Evolutionary conservation across 2,888 invertebrate species (phyloP).

Genomic region (Cactoblastis cactorum): DNA sequence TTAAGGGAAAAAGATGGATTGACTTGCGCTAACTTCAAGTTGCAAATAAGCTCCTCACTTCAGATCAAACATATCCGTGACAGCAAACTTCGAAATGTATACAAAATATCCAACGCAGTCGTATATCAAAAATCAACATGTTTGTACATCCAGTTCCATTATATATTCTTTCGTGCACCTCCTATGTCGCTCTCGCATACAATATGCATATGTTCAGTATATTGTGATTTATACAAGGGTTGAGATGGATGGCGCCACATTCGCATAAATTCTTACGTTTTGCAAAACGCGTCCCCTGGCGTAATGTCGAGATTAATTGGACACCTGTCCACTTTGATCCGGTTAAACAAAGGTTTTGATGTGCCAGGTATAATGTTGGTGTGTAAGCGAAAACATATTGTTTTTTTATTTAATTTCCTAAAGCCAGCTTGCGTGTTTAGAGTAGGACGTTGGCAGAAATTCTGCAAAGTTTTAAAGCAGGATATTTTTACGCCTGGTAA

Average conservation of each 20-base stretch:
- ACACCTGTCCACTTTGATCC: conserved; percentile 38
- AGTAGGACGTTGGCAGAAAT: not conserved
- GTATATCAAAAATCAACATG: conserved; percentile 4
- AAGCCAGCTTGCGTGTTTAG: not conserved
- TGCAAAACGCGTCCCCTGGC: conserved; percentile 42
- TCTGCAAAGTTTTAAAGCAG: not conserved
- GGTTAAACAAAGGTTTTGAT: conserved; percentile 19
- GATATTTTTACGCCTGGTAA: not conserved
- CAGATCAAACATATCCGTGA: too few species aligned
- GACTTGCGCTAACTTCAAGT: too few species aligned
- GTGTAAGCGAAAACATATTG: conserved; percentile 3
- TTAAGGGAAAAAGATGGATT: too few species aligned
- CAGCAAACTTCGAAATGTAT: not conserved
- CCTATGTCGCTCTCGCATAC: conserved; percentile 11
- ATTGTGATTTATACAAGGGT: conserved; percentile 44
- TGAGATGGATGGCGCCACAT: conserved; percentile 40
- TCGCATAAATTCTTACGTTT: conserved; percentile 60
- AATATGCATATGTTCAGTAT: conserved; percentile 20
- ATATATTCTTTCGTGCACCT: conserved; percentile 3
- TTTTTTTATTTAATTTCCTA: not conserved
- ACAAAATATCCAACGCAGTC: conserved; percentile 9
- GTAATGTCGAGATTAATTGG: conserved; percentile 54
- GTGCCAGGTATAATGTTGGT: conserved; percentile 9
- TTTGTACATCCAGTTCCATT: not conserved
- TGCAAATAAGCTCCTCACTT: too few species aligned